These are phyloP conservation scores for Myrmecobius fasciatus DNA, from an alignment of 2,113 vertebrate species.

Conservation along the genomic window DNA sequence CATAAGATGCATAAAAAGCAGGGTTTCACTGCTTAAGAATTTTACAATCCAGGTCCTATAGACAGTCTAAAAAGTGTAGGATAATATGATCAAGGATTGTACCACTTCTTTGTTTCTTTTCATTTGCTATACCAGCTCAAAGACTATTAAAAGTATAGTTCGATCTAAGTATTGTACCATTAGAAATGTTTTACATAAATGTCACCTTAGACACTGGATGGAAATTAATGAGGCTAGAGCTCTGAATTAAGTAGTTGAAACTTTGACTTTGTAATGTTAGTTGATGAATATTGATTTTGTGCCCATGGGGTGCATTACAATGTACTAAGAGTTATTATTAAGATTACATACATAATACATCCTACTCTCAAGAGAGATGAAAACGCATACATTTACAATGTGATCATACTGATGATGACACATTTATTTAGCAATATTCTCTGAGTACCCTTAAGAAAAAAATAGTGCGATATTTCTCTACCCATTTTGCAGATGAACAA, in stretches of 20 bases:
- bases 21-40: not conserved
- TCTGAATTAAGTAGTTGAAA: not conserved
- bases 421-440: not conserved
- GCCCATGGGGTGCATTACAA: not conserved
- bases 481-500: not conserved
- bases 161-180: not conserved
- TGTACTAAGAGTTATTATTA: not conserved
- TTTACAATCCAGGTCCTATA: not conserved
- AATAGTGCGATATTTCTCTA: not conserved
- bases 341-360: not conserved
- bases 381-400: not conserved
- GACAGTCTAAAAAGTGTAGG: not conserved
- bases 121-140: not conserved
- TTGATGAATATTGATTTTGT: not conserved
- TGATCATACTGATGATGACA: not conserved
- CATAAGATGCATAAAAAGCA: not conserved
- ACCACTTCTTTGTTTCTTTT: not conserved
- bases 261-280: not conserved
- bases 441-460: not conserved
- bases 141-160: not conserved
- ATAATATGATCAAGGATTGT: not conserved
- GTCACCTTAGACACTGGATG: not conserved
- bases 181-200: not conserved
- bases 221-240: not conserved
- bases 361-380: not conserved